Evolutionary conservation across 2,113 vertebrate genomes (phyloP), one percentile per base, ranked within the genome.

Genomic region (Seriola aureovittata): DNA sequence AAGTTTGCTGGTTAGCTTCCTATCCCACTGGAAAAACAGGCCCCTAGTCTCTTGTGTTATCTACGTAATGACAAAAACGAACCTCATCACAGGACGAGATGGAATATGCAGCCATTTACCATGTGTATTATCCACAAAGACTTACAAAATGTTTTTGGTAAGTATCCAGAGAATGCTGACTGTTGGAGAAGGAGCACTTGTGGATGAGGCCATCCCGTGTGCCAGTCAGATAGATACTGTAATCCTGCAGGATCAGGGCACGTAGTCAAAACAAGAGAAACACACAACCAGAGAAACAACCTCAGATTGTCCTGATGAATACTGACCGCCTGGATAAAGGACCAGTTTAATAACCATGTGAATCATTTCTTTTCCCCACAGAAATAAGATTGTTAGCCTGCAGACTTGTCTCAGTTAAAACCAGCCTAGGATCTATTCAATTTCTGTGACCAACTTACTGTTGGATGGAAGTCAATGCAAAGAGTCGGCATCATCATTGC

Each of bases 141-240:
- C 96, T 88, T 89, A 98, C 98, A 91, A 93, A 92, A 73, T 98
- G 97, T 78, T 94, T 95, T 84, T 78, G 89, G 78, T 97, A 99
- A 0, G 96, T 97, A 19, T 95, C 91, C 84, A 97, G 77, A 69
- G 95, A 94, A 32, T 96, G 93, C 54, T 96, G 94, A 11, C 76
- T 95, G 81, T 95, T 93, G 16, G 94, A 96, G 34, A 58, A 0
- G 5, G 96, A 98, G 82, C 96, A 97, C 81, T 95, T 96, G 87
- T 97, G 94, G 91, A 99, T 97, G 69, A 90, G 83, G 5, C 97
- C 98, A 29, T 97, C 96, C 70, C 96, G 95, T 38, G 97, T 98
- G 7, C 76, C 97, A 93, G 75, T 95, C 79, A 99, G 89, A 87
- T 97, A 99, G 58, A 96, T 81, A 66, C 95, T 94, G 34, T 93